Percentiles rank a stretch among this genome's conserved stretches.
phyloP scores from a whole-genome alignment of 1,140 invertebrate species.

The Scaptomyza hsui region DNA sequence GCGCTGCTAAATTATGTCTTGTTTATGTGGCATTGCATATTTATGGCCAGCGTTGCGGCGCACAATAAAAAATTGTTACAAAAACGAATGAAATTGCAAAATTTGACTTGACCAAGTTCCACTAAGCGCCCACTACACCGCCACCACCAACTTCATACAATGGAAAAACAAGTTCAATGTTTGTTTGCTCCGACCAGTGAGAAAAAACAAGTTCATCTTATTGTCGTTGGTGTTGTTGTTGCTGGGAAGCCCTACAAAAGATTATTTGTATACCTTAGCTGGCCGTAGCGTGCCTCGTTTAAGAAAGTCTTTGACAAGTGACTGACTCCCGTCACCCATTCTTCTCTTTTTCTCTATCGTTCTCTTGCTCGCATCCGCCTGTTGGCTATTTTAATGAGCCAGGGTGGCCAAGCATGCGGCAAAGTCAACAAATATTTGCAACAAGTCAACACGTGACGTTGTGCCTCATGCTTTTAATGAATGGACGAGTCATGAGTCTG shows the following conservation, averaged over 20 bases:
- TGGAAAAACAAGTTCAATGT: constrained; percentile 78
- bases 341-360: neutral
- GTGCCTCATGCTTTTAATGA: constrained; percentile 51
- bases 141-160: constrained; percentile 9
- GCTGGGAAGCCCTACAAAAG: constrained; percentile 70
- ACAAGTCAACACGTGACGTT: constrained; percentile 76
- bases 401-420: constrained; percentile 58
- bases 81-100: constrained; percentile 63
- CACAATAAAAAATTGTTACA: constrained; percentile 74
- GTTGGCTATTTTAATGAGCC: constrained; percentile 54
- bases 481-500: constrained; percentile 30
- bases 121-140: neutral
- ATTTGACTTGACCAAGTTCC: constrained; percentile 74
- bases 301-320: constrained; percentile 64
- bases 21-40: constrained; percentile 81
- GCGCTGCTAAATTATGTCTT: constrained; percentile 80
- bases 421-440: constrained; percentile 75
- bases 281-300: constrained; percentile 47
- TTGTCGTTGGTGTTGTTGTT: constrained; percentile 42
- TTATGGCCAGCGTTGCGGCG: constrained; percentile 64
- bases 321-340: constrained; percentile 24
- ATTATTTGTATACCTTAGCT: constrained; percentile 71
- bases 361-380: neutral
- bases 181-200: constrained; percentile 65
- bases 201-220: constrained; percentile 73